These are phyloP conservation scores for Brevimyrus niger DNA, from an alignment of 2,113 vertebrate species.

Conservation along the genomic window DNA sequence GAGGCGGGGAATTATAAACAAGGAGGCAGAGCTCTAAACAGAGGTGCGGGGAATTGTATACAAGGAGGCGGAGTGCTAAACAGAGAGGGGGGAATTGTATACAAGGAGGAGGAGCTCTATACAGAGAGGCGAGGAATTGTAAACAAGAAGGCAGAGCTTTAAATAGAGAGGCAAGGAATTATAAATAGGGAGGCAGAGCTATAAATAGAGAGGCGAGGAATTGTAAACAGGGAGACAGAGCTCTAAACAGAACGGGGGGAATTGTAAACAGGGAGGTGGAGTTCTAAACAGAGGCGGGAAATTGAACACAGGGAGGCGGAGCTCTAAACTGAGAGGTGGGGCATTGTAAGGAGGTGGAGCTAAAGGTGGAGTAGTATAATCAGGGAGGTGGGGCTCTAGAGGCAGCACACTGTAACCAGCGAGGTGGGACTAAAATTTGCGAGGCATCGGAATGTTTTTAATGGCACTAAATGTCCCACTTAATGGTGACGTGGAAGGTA, in stretches of 20 bases:
- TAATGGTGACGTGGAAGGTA: background rate
- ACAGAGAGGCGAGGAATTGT: background rate
- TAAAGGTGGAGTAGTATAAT: too few species aligned
- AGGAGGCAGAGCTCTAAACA: background rate
- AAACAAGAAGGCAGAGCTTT: background rate
- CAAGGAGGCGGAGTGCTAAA: background rate
- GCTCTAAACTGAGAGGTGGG: background rate
- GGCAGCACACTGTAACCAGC: background rate
- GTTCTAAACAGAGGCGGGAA: background rate
- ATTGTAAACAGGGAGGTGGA: background rate
- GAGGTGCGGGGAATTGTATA: background rate
- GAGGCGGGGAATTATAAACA: background rate
- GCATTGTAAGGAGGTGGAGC: background rate
- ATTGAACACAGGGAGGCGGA: background rate
- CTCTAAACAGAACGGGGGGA: background rate
- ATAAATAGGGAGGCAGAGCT: background rate
- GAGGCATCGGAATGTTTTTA: background rate
- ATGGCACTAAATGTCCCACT: background rate
- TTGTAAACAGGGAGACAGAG: background rate
- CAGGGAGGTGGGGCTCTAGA: background rate
- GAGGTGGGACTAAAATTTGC: background rate
- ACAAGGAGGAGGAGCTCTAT: background rate
- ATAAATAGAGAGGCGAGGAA: background rate
- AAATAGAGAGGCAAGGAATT: background rate
- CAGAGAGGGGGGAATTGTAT: background rate